A percentile compares a stretch with the other conserved stretches of the same genome.
phyloP scores from a whole-genome alignment of 2,888 invertebrate species.

The Drosophila pseudotalamancana region DNA sequence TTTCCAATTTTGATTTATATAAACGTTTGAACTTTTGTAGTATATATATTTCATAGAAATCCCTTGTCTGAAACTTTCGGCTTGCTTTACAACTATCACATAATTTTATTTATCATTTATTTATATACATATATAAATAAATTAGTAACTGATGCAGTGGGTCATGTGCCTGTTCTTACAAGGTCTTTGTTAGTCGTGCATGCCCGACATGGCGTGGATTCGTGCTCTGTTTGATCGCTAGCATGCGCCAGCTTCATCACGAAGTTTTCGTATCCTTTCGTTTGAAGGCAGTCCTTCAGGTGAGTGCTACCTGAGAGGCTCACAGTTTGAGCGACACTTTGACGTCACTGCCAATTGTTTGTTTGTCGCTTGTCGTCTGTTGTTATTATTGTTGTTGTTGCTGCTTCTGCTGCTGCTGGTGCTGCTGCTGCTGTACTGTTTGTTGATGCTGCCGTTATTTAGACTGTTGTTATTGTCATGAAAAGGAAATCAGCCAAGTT shows the following conservation, averaged over 20 bases:
- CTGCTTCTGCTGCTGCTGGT: background rate
- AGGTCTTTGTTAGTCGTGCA: background rate
- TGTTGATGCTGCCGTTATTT: constrained; percentile 9
- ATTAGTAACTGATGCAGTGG: too few species aligned
- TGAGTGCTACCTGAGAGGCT: constrained; percentile 6
- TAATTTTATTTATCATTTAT: too few species aligned
- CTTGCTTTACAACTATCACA: too few species aligned
- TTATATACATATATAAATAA: too few species aligned
- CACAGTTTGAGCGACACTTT: constrained; percentile 40
- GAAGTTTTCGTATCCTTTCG: constrained; percentile 1
- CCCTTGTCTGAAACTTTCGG: too few species aligned
- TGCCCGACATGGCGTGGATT: background rate
- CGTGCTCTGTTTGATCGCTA: constrained; percentile 4
- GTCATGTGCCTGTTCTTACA: background rate
- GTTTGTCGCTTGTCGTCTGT: background rate
- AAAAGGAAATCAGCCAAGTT: constrained; percentile 43
- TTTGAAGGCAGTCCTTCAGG: constrained; percentile 7
- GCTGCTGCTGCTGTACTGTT: background rate
- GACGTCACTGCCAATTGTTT: constrained; percentile 41
- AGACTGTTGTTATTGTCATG: constrained; percentile 31
- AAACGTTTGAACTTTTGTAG: too few species aligned
- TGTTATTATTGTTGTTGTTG: background rate
- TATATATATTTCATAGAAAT: too few species aligned
- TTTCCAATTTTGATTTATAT: too few species aligned
- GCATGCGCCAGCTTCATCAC: background rate